A percentile compares a stretch with the other conserved stretches of the same genome.
phyloP scores from a whole-genome alignment of 2,113 vertebrate genomes.

The Apodemus sylvaticus region DNA sequence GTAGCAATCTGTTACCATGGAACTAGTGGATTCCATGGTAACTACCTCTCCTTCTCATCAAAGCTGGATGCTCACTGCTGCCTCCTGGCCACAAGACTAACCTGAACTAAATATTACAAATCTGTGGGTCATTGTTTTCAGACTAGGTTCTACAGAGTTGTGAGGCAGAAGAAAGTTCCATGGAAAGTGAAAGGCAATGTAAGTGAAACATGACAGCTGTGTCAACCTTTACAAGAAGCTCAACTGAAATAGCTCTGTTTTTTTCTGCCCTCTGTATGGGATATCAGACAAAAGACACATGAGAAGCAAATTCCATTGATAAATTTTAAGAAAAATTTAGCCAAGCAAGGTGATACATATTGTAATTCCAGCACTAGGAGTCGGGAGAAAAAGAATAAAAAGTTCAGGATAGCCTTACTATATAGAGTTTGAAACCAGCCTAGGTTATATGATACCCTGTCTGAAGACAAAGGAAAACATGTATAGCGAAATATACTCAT shows the following conservation, averaged over 20 bases:
- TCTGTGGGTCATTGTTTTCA: constrained; percentile 18
- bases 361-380: background rate
- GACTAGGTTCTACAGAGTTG: background rate
- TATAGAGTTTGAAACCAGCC: background rate
- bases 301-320: background rate
- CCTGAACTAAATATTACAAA: background rate
- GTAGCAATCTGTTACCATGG: background rate
- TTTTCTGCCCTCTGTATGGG: background rate
- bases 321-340: background rate
- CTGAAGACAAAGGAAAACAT: background rate
- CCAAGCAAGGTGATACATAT: background rate
- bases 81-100: background rate
- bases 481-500: background rate
- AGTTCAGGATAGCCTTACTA: background rate
- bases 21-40: background rate
- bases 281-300: background rate
- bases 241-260: background rate
- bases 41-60: background rate
- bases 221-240: background rate
- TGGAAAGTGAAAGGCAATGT: background rate
- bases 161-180: background rate
- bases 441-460: background rate
- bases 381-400: background rate
- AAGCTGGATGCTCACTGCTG: background rate
- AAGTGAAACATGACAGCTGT: background rate